Conservation (phyloP, 2,113 vertebrate genomes). For the Nematolebias whitei region DNA sequence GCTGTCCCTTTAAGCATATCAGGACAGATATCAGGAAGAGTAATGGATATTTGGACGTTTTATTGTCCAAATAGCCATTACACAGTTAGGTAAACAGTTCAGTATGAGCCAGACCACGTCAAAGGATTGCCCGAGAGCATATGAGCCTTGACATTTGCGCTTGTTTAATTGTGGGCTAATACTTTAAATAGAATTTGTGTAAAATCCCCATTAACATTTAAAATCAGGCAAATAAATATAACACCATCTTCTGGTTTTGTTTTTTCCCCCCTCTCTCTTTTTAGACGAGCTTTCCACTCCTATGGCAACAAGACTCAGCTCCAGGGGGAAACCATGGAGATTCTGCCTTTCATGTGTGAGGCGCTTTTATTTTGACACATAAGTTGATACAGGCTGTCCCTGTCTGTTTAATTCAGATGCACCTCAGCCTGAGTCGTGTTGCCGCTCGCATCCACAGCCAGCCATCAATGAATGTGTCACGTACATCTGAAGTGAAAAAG, state of each 20-base stretch:
- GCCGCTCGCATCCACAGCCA: conserved; percentile 34
- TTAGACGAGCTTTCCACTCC: conserved; percentile 61
- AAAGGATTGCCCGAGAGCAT: not conserved
- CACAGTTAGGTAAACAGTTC: conserved; percentile 53
- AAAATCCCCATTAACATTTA: too few species aligned
- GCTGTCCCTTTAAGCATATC: too few species aligned
- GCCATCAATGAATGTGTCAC: conserved; percentile 41
- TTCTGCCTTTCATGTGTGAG: conserved; percentile 78
- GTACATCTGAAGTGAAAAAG: conserved; percentile 29
- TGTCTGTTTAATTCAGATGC: conserved; percentile 60
- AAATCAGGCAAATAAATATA: conserved; percentile 40
- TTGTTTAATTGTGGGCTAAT: not conserved
- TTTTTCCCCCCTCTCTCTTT: conserved; percentile 40
- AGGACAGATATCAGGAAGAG: conserved; percentile 25
- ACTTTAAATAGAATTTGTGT: too few species aligned
- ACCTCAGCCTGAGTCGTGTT: conserved; percentile 39
- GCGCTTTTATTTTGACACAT: conserved; percentile 77
- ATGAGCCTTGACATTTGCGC: not conserved
- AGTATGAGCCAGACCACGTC: conserved; percentile 18
- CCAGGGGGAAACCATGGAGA: conserved; percentile 76
- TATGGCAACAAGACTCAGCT: conserved; percentile 77
- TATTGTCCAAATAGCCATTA: conserved; percentile 63
- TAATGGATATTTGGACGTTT: conserved; percentile 21
- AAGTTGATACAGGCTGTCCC: conserved; percentile 58
- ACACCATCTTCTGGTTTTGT: conserved; percentile 32